These are phyloP conservation scores for Cercopithecus neglectus DNA, from an alignment of 2,797 vertebrate genomes.

Conservation along the genomic window DNA sequence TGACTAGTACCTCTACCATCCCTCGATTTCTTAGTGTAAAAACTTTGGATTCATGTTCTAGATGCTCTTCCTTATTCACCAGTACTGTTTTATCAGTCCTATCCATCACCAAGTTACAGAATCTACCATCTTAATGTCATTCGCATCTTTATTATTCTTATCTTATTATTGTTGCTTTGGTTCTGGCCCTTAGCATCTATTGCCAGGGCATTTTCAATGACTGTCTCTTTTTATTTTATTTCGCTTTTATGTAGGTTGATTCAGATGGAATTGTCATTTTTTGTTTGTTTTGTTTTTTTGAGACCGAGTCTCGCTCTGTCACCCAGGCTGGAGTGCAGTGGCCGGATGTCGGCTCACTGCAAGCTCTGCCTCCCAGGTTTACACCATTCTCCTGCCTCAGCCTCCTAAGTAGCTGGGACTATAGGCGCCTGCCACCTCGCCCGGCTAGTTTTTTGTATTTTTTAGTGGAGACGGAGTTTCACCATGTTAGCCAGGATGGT, in stretches of 20 bases:
- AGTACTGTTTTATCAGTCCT: not conserved
- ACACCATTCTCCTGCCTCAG: too few relatives aligned
- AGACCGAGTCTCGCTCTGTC: too few relatives aligned
- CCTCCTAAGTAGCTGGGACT: too few relatives aligned
- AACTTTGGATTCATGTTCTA: not conserved
- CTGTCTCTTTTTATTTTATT: not conserved
- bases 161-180: not conserved
- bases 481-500: too few relatives aligned
- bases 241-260: not conserved
- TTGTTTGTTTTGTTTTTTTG: too few relatives aligned
- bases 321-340: too few relatives aligned
- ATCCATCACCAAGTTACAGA: not conserved
- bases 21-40: not conserved
- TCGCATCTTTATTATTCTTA: not conserved
- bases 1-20: not conserved
- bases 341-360: too few relatives aligned
- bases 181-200: not conserved
- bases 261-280: not conserved
- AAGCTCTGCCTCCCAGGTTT: too few relatives aligned
- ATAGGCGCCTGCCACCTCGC: too few relatives aligned
- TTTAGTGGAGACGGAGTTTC: too few relatives aligned
- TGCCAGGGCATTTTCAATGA: not conserved
- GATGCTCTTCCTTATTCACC: not conserved
- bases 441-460: too few relatives aligned
- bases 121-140: not conserved